Conservation (phyloP, 2,113 vertebrate genomes). For the Orthonyx spaldingii region DNA sequence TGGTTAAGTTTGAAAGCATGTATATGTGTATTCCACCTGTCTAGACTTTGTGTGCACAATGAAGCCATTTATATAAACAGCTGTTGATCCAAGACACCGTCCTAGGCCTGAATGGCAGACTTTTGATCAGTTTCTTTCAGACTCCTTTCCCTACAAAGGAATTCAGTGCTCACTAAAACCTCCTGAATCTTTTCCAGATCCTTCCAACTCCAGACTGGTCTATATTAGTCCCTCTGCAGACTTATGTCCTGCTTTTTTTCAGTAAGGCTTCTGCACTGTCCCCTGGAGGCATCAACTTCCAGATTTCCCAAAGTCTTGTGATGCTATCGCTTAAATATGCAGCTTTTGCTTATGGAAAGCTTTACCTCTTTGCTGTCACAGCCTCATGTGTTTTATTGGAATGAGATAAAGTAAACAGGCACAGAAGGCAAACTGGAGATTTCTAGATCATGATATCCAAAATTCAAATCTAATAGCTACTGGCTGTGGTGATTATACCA, state of each 20-base stretch:
- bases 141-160: background rate
- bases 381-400: background rate
- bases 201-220: background rate
- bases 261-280: background rate
- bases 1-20: background rate
- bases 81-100: background rate
- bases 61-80: background rate
- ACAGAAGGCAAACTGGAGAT: background rate
- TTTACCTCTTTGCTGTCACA: background rate
- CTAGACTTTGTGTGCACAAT: background rate
- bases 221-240: background rate
- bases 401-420: background rate
- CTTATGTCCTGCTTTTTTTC: background rate
- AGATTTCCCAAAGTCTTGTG: background rate
- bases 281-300: background rate
- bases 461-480: background rate
- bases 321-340: background rate
- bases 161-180: background rate
- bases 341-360: background rate
- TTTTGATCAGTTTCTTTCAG: background rate
- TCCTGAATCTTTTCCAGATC: background rate
- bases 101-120: background rate
- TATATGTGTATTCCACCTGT: background rate
- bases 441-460: background rate
- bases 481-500: background rate